These are phyloP conservation scores for Villa cingulata DNA, from an alignment of 2,888 invertebrate genomes.

Conservation along the genomic window DNA sequence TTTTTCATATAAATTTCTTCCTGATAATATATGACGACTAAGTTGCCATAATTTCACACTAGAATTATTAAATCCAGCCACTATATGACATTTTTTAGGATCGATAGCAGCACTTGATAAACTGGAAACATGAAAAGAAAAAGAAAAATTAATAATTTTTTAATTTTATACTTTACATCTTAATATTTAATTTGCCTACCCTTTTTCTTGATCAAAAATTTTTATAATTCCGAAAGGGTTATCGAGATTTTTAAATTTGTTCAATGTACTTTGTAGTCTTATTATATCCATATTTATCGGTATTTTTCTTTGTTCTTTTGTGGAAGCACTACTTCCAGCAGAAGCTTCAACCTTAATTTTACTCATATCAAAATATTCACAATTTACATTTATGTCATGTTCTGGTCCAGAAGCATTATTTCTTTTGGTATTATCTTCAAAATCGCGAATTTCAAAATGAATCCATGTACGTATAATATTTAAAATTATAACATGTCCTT, in stretches of 20 bases:
- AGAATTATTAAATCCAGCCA: constrained; percentile 32
- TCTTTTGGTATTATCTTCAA: neutral
- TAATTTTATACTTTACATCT: neutral
- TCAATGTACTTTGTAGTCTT: constrained; percentile 4
- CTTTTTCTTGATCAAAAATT: constrained; percentile 16
- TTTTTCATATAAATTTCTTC: constrained; percentile 27
- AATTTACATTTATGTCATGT: neutral
- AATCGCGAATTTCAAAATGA: constrained; percentile 37
- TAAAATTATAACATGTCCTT: constrained; percentile 53
- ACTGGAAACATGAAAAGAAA: constrained; percentile 6
- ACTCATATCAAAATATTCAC: neutral
- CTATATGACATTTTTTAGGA: constrained; percentile 29
- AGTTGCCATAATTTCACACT: constrained; percentile 32
- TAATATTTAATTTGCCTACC: constrained; percentile 5
- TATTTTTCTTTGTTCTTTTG: neutral
- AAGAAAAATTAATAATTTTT: neutral
- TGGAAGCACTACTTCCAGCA: too few species aligned
- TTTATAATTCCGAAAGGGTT: constrained; percentile 14
- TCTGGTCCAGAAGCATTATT: neutral
- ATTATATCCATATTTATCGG: constrained; percentile 1
- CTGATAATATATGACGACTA: constrained; percentile 26
- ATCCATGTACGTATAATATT: constrained; percentile 53
- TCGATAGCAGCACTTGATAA: constrained; percentile 23
- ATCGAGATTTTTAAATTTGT: constrained; percentile 10
- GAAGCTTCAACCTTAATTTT: too few species aligned